Conservation (phyloP, 2,113 vertebrate species). For the Uropsilus gracilis region DNA sequence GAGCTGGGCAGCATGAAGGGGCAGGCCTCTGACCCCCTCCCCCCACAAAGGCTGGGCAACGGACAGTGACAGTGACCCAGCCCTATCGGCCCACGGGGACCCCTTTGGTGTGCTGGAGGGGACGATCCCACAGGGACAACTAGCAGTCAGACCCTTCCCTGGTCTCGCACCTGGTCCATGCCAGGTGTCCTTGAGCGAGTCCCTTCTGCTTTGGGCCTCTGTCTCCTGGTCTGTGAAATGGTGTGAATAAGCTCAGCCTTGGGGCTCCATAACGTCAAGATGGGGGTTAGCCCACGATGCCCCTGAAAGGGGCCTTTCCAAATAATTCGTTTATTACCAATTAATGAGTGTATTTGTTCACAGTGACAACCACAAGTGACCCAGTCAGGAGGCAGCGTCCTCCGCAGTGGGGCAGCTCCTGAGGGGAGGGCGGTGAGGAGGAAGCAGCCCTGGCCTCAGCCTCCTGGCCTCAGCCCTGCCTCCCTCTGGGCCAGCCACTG, state of each 20-base stretch:
- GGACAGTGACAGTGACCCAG: not conserved
- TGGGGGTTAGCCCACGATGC: not conserved
- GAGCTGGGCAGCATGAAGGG: not conserved
- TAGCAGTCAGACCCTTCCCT: not conserved
- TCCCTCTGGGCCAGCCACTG: not conserved
- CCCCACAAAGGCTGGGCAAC: not conserved
- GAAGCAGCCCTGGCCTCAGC: not conserved
- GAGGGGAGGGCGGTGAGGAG: not conserved
- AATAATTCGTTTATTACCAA: conserved; percentile 41
- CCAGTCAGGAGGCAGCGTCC: not conserved
- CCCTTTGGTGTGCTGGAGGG: not conserved
- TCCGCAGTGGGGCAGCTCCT: not conserved
- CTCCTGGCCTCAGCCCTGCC: conserved; percentile 42
- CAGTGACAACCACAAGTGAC: not conserved
- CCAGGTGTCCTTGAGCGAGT: conserved; percentile 47
- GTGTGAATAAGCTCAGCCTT: not conserved
- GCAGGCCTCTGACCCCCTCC: not conserved
- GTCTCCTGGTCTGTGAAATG: conserved; percentile 40
- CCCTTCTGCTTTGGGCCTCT: conserved; percentile 17
- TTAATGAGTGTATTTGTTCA: conserved; percentile 43
- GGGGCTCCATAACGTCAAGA: not conserved
- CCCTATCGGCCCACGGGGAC: not conserved
- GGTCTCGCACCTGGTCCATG: not conserved
- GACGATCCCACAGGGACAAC: not conserved
- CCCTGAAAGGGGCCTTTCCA: not conserved